Base-by-base conservation (phyloP, 2,888 invertebrate genomes). In the Lepetodrilus schrolli region DNA sequence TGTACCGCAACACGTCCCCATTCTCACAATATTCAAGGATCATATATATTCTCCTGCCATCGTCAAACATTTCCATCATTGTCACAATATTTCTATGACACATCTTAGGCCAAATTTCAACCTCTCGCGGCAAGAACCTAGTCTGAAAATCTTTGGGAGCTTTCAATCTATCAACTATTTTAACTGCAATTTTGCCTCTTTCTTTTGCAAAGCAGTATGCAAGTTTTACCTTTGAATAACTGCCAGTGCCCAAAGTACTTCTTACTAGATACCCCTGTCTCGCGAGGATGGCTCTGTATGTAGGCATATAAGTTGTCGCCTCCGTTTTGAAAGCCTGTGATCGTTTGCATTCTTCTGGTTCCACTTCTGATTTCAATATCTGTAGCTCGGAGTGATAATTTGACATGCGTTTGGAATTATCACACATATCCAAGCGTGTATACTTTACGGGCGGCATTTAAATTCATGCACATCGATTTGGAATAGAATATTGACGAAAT, bases 81-180 rank as follows among this genome's bases (percentile, higher is more conserved):
- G 94, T 93, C 4, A 96, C 93, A 23, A 96, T 93, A 87, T 96
- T 94, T 0, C 95, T 95, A 88, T 96, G 96, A 86, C 94, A 94
- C 51, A 96, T 89, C 81, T 93, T 93, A 49, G 94, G 93, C 72
- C 96, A 91, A 70, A 96, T 94, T 82, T 95, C 94, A 75, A 96
- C 91, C 90, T 96, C 96, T 73, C 96, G 92, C 0, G 96, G 95
- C 74, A 96, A 91, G 90, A 96, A 96, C 89, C 95, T 95, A 43
- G 92, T 92, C 17, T 94, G 93, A 84, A 95, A 95, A 88, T 96
- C 95, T 82, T 93, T 93, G 0, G 95, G 94, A 0, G 95, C 95
- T 85, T 93, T 93, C 8, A 92, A 90, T 0, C 94, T 93, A 89
- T 95, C 96, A 74, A 96, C 93, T 87, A 97, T 95, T 91, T 96